Conservation (phyloP, 2,888 invertebrate species). For the Tubulanus polymorphus region DNA sequence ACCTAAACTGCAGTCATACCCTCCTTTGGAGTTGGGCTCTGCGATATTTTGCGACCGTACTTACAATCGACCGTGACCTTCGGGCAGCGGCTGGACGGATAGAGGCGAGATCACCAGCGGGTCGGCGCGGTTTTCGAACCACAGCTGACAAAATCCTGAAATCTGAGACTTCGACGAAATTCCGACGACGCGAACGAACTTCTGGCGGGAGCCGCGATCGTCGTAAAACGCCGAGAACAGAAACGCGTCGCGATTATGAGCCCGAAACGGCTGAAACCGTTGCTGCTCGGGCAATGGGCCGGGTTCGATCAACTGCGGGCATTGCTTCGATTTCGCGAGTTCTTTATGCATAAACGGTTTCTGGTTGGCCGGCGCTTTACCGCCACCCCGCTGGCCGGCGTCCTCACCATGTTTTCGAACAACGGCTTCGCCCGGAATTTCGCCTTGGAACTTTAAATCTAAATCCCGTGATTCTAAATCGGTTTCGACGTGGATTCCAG, state of each 20-base stretch:
- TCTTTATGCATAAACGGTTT: no score
- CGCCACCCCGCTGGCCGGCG: no score
- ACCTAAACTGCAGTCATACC: no score
- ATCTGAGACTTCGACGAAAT: background rate
- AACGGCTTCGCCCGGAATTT: no score
- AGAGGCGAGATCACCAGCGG: background rate
- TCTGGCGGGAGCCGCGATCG: slow-evolving; percentile 1
- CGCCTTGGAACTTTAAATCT: no score
- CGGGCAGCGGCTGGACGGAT: background rate
- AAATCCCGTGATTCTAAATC: no score
- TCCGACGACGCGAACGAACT: background rate
- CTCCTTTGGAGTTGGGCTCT: no score
- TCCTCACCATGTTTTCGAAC: no score
- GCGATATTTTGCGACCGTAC: no score
- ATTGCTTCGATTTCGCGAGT: background rate
- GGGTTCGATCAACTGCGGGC: background rate
- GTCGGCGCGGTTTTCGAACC: background rate
- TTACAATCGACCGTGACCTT: background rate
- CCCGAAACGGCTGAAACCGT: background rate
- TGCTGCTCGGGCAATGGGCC: background rate
- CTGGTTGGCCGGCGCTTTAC: no score
- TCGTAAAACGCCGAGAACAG: background rate
- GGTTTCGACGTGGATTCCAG: no score
- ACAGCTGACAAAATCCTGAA: background rate
- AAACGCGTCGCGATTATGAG: background rate